A percentile compares a stretch with the other conserved stretches of the same genome.
Evolutionary conservation across 2,113 vertebrate genomes (phyloP).

Genomic region (Gopherus flavomarginatus): DNA sequence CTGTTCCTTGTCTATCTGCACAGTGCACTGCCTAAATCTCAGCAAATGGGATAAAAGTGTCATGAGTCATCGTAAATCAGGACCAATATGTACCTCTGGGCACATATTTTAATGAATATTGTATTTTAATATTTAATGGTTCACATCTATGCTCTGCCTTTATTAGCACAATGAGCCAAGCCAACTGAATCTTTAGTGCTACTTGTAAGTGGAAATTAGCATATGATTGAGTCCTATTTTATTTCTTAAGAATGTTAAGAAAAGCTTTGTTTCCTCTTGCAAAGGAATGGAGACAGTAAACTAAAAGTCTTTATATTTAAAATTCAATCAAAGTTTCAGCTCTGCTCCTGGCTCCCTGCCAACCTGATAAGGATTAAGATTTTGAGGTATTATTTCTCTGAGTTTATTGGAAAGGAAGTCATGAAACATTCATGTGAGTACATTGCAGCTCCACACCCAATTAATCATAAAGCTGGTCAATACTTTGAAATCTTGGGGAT

Average conservation of each 20-base stretch:
- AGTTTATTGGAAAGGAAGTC: slow-evolving; percentile 57
- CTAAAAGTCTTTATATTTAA: background rate
- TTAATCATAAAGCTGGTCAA: slow-evolving; percentile 63
- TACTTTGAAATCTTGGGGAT: slow-evolving; percentile 49
- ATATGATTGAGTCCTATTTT: background rate
- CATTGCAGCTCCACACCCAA: slow-evolving; percentile 41
- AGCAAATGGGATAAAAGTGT: slow-evolving; percentile 22
- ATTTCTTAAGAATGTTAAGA: background rate
- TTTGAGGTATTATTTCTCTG: slow-evolving; percentile 16
- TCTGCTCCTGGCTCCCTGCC: slow-evolving; percentile 1
- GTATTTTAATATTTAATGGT: slow-evolving; percentile 51
- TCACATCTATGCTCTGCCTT: slow-evolving; percentile 39
- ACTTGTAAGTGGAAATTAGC: background rate
- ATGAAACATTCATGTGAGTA: slow-evolving; percentile 64
- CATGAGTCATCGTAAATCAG: slow-evolving; percentile 25
- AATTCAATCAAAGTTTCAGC: slow-evolving; percentile 26
- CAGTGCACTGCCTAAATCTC: slow-evolving; percentile 35
- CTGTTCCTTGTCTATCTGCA: background rate
- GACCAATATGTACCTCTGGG: background rate
- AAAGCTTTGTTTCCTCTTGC: background rate
- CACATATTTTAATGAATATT: slow-evolving; percentile 35
- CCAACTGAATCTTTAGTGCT: slow-evolving; percentile 14
- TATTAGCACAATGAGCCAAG: slow-evolving; percentile 18
- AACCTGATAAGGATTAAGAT: slow-evolving; percentile 17
- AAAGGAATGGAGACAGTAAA: background rate